Conservation (phyloP, 2,888 invertebrate genomes). For the Keiferia lycopersicella region DNA sequence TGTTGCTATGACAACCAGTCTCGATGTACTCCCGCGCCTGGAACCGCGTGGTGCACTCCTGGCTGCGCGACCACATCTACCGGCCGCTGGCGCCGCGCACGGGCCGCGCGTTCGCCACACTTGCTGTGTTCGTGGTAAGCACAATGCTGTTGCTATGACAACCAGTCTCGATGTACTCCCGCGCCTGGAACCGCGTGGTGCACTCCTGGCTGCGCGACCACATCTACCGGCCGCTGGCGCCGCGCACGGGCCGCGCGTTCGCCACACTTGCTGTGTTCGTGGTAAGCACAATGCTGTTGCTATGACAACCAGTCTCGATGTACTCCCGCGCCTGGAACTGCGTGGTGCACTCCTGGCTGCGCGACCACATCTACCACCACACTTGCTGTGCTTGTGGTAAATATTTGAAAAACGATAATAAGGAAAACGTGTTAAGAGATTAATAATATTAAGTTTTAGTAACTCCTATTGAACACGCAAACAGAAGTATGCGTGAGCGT, state of each 20-base stretch:
- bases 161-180: conserved; percentile 88
- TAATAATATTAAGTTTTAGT: too few species aligned
- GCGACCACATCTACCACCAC: conserved; percentile 90
- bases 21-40: conserved; percentile 91
- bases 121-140: conserved; percentile 69
- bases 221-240: conserved; percentile 87
- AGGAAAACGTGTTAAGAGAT: too few species aligned
- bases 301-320: conserved; percentile 40
- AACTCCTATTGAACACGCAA: too few species aligned
- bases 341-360: conserved; percentile 96
- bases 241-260: conserved; percentile 51
- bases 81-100: conserved; percentile 81
- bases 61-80: conserved; percentile 95
- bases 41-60: conserved; percentile 97
- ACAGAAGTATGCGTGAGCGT: too few species aligned
- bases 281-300: conserved; percentile 45
- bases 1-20: not conserved
- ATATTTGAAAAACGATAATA: too few species aligned
- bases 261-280: conserved; percentile 64
- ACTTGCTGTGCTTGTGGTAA: conserved; percentile 66
- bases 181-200: conserved; percentile 97
- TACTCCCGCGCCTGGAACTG: conserved; percentile 97
- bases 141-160: not conserved
- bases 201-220: conserved; percentile 97
- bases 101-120: conserved; percentile 55